These are phyloP conservation scores for Drosophila murphyi DNA, from an alignment of 1,140 invertebrate species.

Conservation along the genomic window DNA sequence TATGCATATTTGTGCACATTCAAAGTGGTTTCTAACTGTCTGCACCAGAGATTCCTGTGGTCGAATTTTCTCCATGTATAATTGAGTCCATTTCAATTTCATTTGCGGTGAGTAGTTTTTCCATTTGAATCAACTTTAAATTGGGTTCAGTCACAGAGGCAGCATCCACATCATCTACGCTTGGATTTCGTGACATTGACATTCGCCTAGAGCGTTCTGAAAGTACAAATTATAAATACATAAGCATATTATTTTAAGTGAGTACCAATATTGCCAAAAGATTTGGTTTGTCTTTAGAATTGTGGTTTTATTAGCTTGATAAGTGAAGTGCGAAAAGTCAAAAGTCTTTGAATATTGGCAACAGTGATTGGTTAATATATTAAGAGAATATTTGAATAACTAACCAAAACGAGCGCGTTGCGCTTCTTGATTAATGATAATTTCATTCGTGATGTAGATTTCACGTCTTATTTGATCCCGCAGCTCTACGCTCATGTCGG, in stretches of 20 bases:
- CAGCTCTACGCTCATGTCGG: conserved; percentile 92
- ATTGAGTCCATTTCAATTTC: conserved; percentile 78
- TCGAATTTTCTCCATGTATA: conserved; percentile 68
- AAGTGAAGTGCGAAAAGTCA: no score
- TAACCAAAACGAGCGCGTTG: conserved; percentile 85
- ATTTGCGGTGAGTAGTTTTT: conserved; percentile 66
- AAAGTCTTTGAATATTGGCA: no score
- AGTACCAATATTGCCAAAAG: no score
- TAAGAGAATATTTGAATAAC: neutral
- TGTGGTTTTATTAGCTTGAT: no score
- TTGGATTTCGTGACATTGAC: conserved; percentile 46
- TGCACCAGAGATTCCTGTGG: conserved; percentile 69
- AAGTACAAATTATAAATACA: neutral
- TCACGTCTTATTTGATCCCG: conserved; percentile 93
- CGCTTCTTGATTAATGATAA: conserved; percentile 93
- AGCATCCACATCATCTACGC: conserved; percentile 57
- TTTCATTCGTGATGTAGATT: conserved; percentile 94
- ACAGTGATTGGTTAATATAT: no score
- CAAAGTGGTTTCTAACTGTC: conserved; percentile 45
- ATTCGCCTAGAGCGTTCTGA: conserved; percentile 66
- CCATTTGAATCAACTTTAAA: conserved; percentile 71
- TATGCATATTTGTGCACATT: conserved; percentile 3
- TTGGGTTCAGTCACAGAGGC: conserved; percentile 71
- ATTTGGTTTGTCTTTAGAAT: no score
- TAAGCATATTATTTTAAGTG: no score